Evolutionary conservation across 2,113 vertebrate species (phyloP).

Genomic region (Nothoprocta perdicaria): DNA sequence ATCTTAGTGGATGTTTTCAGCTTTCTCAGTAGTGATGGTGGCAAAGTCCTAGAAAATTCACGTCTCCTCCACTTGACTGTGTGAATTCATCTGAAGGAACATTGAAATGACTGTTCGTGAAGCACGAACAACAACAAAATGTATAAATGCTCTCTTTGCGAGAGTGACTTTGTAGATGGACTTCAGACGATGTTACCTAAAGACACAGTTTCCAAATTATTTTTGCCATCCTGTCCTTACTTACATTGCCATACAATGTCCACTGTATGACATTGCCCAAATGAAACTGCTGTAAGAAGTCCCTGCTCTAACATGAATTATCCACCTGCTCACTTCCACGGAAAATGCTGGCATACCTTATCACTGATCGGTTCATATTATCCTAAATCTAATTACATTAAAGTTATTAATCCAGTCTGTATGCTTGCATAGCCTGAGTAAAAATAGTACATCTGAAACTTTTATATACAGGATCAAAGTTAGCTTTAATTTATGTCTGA

Average conservation of each 20-base stretch:
- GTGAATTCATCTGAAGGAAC: conserved; percentile 11
- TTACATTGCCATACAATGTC: background rate
- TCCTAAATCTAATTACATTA: background rate
- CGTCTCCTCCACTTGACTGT: background rate
- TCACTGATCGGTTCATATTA: background rate
- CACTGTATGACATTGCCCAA: background rate
- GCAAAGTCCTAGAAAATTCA: conserved; percentile 8
- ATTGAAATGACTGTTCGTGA: background rate
- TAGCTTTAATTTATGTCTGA: background rate
- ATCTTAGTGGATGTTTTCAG: background rate
- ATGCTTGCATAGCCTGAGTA: background rate
- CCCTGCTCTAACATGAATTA: background rate
- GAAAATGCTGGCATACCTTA: background rate
- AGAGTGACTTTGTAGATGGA: background rate
- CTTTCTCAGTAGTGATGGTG: background rate
- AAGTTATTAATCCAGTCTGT: background rate
- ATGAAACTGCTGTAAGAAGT: background rate
- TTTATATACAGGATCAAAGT: background rate
- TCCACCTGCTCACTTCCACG: background rate
- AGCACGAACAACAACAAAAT: background rate
- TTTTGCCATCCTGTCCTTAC: background rate
- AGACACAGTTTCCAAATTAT: background rate
- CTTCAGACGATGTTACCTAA: background rate
- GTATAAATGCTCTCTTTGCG: background rate
- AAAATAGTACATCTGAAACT: background rate